These are phyloP conservation scores for Cyrtodaria siliqua DNA, from an alignment of 2,888 invertebrate genomes.

Conservation along the genomic window DNA sequence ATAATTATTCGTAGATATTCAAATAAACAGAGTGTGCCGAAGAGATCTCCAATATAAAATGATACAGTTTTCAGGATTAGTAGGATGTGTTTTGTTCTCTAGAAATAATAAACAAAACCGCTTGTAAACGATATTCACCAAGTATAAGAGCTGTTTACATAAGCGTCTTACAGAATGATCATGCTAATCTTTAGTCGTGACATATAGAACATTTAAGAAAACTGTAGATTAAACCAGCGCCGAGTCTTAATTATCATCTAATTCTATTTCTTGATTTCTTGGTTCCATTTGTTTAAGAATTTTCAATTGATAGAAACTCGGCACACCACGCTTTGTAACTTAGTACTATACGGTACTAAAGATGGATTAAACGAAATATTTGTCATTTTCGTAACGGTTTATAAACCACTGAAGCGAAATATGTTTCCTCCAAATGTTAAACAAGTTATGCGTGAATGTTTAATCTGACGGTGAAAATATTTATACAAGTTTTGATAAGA, in stretches of 20 bases:
- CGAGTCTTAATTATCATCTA: neutral
- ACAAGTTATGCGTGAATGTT: constrained; percentile 15
- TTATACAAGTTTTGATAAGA: constrained; percentile 45
- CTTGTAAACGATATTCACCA: too few species aligned
- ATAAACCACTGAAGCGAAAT: constrained; percentile 21
- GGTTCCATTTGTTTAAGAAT: constrained; percentile 17
- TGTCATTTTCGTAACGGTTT: constrained; percentile 39
- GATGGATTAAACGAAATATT: constrained; percentile 43
- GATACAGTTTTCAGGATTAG: too few species aligned
- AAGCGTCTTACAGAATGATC: too few species aligned
- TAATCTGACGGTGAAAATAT: constrained; percentile 32
- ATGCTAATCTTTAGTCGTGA: too few species aligned
- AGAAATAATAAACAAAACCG: too few species aligned
- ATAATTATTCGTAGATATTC: too few species aligned
- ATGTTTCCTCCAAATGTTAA: constrained; percentile 39
- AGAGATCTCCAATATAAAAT: too few species aligned
- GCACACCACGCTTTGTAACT: constrained; percentile 9
- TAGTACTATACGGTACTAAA: constrained; percentile 33
- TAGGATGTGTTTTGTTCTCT: too few species aligned
- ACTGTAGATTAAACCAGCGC: constrained; percentile 1
- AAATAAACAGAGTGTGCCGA: too few species aligned
- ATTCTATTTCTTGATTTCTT: constrained; percentile 15
- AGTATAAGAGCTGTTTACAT: too few species aligned
- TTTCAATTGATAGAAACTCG: constrained; percentile 9
- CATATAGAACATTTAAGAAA: too few species aligned